Percentiles rank a stretch among this genome's conserved stretches.
Evolutionary conservation across 2,797 vertebrate species (phyloP).

Genomic region (Picus viridis): DNA sequence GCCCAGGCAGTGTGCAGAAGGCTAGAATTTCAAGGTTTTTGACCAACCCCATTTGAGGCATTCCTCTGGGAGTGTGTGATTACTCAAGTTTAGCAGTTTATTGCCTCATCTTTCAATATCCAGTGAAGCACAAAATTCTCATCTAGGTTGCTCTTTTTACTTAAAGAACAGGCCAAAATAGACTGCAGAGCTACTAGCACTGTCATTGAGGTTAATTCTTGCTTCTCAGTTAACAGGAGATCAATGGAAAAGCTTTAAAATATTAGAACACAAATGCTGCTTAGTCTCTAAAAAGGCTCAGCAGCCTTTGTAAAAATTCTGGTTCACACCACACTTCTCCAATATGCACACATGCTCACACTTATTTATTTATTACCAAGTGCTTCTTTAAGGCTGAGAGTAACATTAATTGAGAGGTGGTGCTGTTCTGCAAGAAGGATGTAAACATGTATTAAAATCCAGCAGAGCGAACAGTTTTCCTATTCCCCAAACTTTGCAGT

Average conservation of each 20-base stretch:
- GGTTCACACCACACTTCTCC: not conserved
- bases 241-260: constrained; percentile 69
- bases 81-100: constrained; percentile 99
- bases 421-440: constrained; percentile 65
- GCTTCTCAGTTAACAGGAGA: constrained; percentile 78
- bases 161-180: constrained; percentile 96
- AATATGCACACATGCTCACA: not conserved
- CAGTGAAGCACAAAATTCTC: constrained; percentile 99
- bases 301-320: constrained; percentile 39
- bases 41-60: constrained; percentile 95
- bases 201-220: constrained; percentile 86
- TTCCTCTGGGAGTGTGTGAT: constrained; percentile 97
- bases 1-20: constrained; percentile 84
- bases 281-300: constrained; percentile 46
- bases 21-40: constrained; percentile 98
- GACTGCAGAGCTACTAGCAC: constrained; percentile 89
- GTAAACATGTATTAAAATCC: constrained; percentile 78
- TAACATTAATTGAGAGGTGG: constrained; percentile 74
- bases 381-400: constrained; percentile 51
- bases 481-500: constrained; percentile 68
- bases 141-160: constrained; percentile 95
- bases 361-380: constrained; percentile 44
- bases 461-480: constrained; percentile 68
- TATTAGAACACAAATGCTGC: constrained; percentile 63
- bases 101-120: constrained; percentile 99